phyloP scores from a whole-genome alignment of 2,113 vertebrate genomes.

The Boleophthalmus pectinirostris region DNA sequence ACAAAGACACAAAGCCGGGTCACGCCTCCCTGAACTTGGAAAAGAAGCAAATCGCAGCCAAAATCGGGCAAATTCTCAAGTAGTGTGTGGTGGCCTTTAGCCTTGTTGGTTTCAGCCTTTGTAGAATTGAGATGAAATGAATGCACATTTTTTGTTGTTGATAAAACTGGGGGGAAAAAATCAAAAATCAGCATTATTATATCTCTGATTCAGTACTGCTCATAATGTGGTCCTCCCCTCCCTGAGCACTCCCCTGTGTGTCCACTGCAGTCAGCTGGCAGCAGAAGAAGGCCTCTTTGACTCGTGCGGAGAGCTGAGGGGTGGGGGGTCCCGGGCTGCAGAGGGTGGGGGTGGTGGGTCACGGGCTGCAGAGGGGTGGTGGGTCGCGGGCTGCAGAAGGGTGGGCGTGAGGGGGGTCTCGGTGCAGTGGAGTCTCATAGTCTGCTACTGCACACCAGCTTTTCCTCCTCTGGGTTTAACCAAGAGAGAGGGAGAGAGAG shows the following conservation, averaged over 20 bases:
- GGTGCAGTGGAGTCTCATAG: constrained; percentile 78
- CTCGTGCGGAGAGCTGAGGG: constrained; percentile 44
- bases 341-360: constrained; percentile 22
- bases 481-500: not conserved
- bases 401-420: constrained; percentile 42
- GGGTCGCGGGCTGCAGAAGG: not conserved
- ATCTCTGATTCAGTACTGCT: not conserved
- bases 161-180: too few relatives aligned
- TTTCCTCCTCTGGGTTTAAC: constrained; percentile 52
- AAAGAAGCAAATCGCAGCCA: too few relatives aligned
- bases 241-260: constrained; percentile 18
- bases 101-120: too few relatives aligned
- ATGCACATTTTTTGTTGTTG: too few relatives aligned
- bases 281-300: constrained; percentile 77
- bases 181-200: not conserved
- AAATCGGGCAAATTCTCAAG: too few relatives aligned
- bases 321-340: not conserved
- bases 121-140: too few relatives aligned
- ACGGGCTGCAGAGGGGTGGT: too few relatives aligned
- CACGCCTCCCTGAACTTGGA: too few relatives aligned
- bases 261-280: constrained; percentile 68
- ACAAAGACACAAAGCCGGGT: too few relatives aligned
- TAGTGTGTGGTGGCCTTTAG: too few relatives aligned
- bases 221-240: not conserved
- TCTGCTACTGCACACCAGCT: constrained; percentile 63